Conservation (phyloP, 2,797 vertebrate species). For the Schizothorax lantsangensis region DNA sequence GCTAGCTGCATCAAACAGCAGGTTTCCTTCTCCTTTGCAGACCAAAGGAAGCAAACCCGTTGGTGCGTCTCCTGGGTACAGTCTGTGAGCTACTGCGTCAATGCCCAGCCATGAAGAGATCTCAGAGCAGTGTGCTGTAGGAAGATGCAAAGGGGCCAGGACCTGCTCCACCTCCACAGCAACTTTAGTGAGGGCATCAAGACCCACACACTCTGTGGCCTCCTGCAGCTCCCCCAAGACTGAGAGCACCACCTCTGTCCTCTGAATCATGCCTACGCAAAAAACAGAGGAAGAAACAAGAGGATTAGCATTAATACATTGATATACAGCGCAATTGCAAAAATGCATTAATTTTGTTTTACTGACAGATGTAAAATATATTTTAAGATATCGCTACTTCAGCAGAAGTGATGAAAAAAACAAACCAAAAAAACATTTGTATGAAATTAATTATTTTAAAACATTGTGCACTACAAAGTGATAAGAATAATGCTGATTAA, state of each 20-base stretch:
- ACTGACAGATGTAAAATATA: not conserved
- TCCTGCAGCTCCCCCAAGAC: constrained; percentile 91
- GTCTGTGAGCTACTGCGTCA: constrained; percentile 82
- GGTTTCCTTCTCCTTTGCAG: constrained; percentile 90
- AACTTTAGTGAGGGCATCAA: constrained; percentile 82
- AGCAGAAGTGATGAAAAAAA: not conserved
- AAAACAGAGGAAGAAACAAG: not conserved
- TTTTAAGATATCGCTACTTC: not conserved
- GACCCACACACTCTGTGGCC: constrained; percentile 86
- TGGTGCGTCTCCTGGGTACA: constrained; percentile 91
- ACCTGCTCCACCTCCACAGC: constrained; percentile 83
- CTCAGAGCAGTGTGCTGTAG: constrained; percentile 75
- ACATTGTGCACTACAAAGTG: not conserved
- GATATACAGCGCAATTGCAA: not conserved
- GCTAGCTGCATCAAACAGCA: constrained; percentile 91
- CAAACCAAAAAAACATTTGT: not conserved
- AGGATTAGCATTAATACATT: not conserved
- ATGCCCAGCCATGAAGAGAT: constrained; percentile 84
- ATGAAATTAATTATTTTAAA: accelerated
- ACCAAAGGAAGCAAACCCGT: constrained; percentile 85
- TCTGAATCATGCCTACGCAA: constrained; percentile 85
- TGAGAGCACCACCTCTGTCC: constrained; percentile 86
- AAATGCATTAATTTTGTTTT: not conserved
- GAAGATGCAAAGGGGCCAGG: constrained; percentile 83
- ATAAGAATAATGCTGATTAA: not conserved